Evolutionary conservation across 1,140 invertebrate species (phyloP).

Genomic region (Drosophila equinoxialis): DNA sequence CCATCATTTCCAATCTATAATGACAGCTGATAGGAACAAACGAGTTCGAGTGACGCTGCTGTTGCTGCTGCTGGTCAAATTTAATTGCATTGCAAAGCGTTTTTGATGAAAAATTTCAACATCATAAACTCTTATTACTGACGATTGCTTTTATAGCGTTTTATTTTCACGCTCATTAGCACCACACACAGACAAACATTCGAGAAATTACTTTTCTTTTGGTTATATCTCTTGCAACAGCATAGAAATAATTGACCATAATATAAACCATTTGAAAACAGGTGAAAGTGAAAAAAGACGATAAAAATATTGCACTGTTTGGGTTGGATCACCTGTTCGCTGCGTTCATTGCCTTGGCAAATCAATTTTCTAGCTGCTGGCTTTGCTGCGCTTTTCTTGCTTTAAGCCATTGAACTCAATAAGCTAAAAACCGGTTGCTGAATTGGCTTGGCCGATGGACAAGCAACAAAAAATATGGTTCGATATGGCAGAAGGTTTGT

Average conservation of each 20-base stretch:
- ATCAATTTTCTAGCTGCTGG: conserved; percentile 55
- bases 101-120: conserved; percentile 4
- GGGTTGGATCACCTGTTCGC: conserved; percentile 33
- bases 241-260: conserved; percentile 61
- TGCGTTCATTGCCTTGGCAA: conserved; percentile 49
- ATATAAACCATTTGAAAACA: conserved; percentile 42
- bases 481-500: too few relatives aligned
- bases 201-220: conserved; percentile 9
- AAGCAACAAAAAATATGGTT: too few relatives aligned
- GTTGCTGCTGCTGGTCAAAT: neutral
- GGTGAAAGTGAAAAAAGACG: conserved; percentile 74
- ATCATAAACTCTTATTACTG: too few relatives aligned
- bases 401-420: conserved; percentile 64
- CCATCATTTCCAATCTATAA: neutral
- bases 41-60: too few relatives aligned
- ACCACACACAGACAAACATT: neutral
- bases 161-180: conserved; percentile 20
- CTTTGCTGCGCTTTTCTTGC: neutral
- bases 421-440: conserved; percentile 5
- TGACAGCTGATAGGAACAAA: neutral
- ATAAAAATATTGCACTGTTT: conserved; percentile 43
- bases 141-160: neutral
- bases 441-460: neutral
- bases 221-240: conserved; percentile 17
- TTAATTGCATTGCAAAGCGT: neutral